Evolutionary conservation across 64 coral and sea anemone species (phyloP), one percentile per base, ranked within the genome.

Genomic region (Pachyseris speciosa): DNA sequence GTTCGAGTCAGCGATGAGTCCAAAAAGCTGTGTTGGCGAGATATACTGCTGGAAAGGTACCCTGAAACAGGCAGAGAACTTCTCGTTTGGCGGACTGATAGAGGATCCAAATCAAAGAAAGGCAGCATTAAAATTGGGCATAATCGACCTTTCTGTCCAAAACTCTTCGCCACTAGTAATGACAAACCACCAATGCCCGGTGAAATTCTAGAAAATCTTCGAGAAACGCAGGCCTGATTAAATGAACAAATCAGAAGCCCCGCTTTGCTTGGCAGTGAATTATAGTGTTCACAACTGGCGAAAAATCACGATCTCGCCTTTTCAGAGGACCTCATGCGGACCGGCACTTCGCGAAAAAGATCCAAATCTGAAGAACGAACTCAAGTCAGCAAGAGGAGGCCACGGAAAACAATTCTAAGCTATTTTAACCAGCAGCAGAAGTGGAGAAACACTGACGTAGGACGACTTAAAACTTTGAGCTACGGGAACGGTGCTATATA

Each of bases 181-280:
- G 52, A 13, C 52, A 57, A 0, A 57, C n/a, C n/a, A n/a, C n/a
- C n/a, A n/a, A n/a, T 57, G 52, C 19, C 52, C 52, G 52, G 44
- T 80, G 16, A 49, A 53, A 5, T 53, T 26, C 4, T 80, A 80
- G 47, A 49, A 80, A 72, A 57, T 16, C 5, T 16, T 41, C 67
- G 9, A 30, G 28, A 10, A 37, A 69, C 7, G 37, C 52, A 57
- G 52, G 17, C 52, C 52, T 20, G 52, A 57, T 13, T 9, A 57
- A 20, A 57, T 37, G n/a, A 78, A 78, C n/a, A n/a, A n/a, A n/a
- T 11, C 83, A 41, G n/a, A 52, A 12, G 44, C 43, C 17, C 75
- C 42, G 33, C 74, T 55, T 74, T 87, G 37, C 69, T 69, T 87
- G 27, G 69, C 85, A 36, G 47, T 72, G 57, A 88, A 88, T n/a